These are phyloP conservation scores for Scaptomyza polygonia DNA, from an alignment of 2,888 invertebrate genomes.

Conservation along the genomic window DNA sequence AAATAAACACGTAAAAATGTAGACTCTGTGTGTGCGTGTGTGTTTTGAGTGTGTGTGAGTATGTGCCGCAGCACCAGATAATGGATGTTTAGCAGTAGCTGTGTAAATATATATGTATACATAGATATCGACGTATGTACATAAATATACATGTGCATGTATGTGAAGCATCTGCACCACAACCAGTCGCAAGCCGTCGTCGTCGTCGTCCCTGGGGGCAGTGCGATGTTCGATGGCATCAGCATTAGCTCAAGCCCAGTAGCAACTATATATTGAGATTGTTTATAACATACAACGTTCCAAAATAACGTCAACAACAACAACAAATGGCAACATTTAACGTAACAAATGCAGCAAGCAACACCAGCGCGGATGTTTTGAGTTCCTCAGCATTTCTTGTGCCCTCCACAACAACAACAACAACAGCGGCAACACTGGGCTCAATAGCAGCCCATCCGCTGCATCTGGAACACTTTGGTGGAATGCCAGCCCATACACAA, in stretches of 20 bases:
- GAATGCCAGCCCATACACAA: slow-evolving; percentile 63
- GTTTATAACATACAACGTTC: slow-evolving; percentile 17
- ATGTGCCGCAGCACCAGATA: slow-evolving; percentile 49
- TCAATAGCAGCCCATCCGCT: slow-evolving; percentile 45
- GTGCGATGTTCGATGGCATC: slow-evolving; percentile 37
- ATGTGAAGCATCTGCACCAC: slow-evolving; percentile 56
- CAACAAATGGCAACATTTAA: slow-evolving; percentile 80
- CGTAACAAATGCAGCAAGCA: slow-evolving; percentile 50
- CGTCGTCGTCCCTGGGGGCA: slow-evolving; percentile 36
- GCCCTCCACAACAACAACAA: slow-evolving; percentile 67
- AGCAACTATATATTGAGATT: slow-evolving; percentile 13
- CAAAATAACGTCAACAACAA: slow-evolving; percentile 16
- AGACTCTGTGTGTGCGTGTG: slow-evolving; percentile 57
- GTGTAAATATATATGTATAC: slow-evolving; percentile 31
- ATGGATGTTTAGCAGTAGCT: slow-evolving; percentile 64
- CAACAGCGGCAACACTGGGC: slow-evolving; percentile 25
- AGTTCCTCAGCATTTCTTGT: slow-evolving; percentile 75
- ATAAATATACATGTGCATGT: slow-evolving; percentile 13
- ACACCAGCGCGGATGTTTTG: slow-evolving; percentile 75
- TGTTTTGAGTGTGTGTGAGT: slow-evolving; percentile 49
- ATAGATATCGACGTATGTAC: slow-evolving; percentile 20
- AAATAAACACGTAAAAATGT: slow-evolving; percentile 72
- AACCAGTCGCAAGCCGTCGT: slow-evolving; percentile 28
- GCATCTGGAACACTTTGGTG: slow-evolving; percentile 74
- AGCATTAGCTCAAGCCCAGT: slow-evolving; percentile 30